Percentiles rank a stretch among this genome's conserved stretches.
These are phyloP conservation scores for Macrotus californicus DNA, from an alignment of 2,113 vertebrate species.

Conservation along the genomic window DNA sequence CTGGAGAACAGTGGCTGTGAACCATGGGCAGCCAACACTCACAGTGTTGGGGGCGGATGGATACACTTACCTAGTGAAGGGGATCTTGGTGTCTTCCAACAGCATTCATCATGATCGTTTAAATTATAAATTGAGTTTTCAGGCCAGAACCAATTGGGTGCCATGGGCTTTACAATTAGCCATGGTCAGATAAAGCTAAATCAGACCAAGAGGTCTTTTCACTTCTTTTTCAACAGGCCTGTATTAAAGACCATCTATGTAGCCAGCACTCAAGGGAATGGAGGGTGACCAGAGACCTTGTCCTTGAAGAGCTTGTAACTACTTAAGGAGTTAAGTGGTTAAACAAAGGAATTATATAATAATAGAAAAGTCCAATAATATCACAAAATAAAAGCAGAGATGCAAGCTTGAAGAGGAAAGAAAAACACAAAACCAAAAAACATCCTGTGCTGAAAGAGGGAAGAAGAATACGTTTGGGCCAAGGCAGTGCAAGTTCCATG, in stretches of 20 bases:
- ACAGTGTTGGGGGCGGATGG: neutral
- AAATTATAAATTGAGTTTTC: neutral
- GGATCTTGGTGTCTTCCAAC: neutral
- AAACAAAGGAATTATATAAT: neutral
- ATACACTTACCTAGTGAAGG: neutral
- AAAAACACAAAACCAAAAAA: neutral
- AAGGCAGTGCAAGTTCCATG: neutral
- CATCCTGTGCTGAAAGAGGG: neutral
- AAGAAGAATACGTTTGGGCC: neutral
- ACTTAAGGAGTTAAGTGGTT: neutral
- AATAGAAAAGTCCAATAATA: neutral
- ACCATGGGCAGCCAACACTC: neutral
- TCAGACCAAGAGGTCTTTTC: neutral
- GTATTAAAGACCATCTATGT: neutral
- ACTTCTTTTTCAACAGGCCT: neutral
- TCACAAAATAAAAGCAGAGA: neutral
- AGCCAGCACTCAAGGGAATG: neutral
- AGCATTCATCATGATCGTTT: neutral
- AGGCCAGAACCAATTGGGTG: neutral
- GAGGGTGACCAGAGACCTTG: neutral
- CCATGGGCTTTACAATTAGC: slow-evolving; percentile 9
- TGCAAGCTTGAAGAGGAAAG: neutral
- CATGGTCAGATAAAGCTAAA: neutral
- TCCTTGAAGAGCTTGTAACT: neutral
- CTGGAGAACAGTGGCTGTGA: neutral